Base-by-base conservation (phyloP, 1,140 invertebrate genomes). In the Octopus bimaculoides region DNA sequence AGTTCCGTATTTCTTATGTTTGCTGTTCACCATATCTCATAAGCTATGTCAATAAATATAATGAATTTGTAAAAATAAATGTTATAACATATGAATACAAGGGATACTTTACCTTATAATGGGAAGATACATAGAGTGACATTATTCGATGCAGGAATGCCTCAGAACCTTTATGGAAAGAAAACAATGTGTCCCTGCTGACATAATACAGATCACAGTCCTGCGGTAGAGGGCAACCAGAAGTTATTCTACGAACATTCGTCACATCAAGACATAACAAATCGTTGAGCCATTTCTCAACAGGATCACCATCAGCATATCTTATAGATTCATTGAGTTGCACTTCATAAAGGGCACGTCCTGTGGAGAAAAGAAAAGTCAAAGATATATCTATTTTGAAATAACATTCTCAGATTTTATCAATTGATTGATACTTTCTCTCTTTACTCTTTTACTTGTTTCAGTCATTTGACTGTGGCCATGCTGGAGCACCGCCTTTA, bases 151-250 rank as follows among this genome's bases (percentile, higher is more conserved):
- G 96, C 6, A 99, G 91, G 90, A 99, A 99, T 4, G 93, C 91
- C 91, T 99, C 98, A 0, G 98, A 97, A 0, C 96, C 96, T 89
- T 95, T 95, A 86, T 99, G 97, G 88, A 97, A 99, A 78, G 96
- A 98, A 90, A 99, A 99, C 14, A 99, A 90, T 0, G 97, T 97
- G 88, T 99, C 98, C 81, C 98, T 91, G 85, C 93, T 93, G 5
- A 93, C 90, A 83, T 93, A 93, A 83, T 91, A 98, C 10, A 99
- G 92, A 82, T 99, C 94, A 90, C 98, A 99, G 20, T 92, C 90
- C 73, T 95, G 93, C 0, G 97, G 97, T 4, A 95, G 92, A 66
- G 98, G 97, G 84, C 95, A 96, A 20, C 95, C 95, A 4, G 93
- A 93, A 26, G 92, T 92, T 54, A 94, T 90, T 8, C 92, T 88